Conservation (phyloP, 2,113 vertebrate species). For the Cephalopholis sonnerati region DNA sequence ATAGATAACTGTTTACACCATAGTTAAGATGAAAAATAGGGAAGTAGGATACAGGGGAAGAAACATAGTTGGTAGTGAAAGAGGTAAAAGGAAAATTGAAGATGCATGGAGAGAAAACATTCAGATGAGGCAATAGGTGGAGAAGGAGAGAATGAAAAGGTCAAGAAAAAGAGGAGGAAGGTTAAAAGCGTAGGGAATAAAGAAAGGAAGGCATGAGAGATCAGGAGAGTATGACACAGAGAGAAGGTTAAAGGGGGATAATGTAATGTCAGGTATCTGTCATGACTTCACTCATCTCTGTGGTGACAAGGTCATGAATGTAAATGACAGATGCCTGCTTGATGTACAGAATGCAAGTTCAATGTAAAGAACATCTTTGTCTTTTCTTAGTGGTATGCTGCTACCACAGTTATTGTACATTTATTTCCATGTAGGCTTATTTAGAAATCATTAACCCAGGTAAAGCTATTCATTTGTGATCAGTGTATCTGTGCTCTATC, state of each 20-base stretch:
- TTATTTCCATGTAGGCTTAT: not conserved
- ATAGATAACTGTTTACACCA: not conserved
- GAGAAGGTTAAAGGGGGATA: conserved; percentile 79
- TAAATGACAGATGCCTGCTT: conserved; percentile 73
- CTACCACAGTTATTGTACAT: not conserved
- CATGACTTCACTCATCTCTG: conserved; percentile 78
- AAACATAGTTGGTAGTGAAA: not conserved
- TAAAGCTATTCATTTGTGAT: conserved; percentile 9
- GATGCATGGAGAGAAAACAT: conserved; percentile 48
- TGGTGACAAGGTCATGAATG: conserved; percentile 80
- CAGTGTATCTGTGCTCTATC: not conserved
- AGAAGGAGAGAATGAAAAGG: conserved; percentile 50
- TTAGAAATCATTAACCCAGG: not conserved
- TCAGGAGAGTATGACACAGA: conserved; percentile 43
- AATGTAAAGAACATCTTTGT: conserved; percentile 61
- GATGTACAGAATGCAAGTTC: conserved; percentile 62
- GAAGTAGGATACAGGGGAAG: not conserved
- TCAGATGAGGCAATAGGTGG: conserved; percentile 29
- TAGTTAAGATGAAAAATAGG: not conserved
- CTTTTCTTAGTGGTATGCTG: not conserved
- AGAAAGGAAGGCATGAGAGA: conserved; percentile 47
- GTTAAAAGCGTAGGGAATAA: conserved; percentile 68
- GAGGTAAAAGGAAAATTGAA: not conserved
- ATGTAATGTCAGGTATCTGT: conserved; percentile 81
- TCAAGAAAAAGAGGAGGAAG: conserved; percentile 62